A percentile compares a stretch with the other conserved stretches of the same genome.
phyloP scores from a whole-genome alignment of 2,888 invertebrate genomes.

The Troilus luridus region DNA sequence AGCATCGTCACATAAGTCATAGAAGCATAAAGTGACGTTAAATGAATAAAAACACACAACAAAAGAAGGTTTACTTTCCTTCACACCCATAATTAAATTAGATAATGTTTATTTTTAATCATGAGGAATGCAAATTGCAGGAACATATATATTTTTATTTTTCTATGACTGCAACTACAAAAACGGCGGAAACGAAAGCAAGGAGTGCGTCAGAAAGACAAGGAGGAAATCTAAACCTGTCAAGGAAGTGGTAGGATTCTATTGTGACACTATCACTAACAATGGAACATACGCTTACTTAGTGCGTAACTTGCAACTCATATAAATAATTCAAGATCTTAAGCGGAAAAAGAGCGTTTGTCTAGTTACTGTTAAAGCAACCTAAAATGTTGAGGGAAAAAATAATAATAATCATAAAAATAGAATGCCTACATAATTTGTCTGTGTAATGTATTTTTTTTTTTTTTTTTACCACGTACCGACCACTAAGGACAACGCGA shows the following conservation, averaged over 20 bases:
- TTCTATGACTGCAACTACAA: not conserved
- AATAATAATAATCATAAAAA: too few relatives aligned
- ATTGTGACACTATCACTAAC: not conserved
- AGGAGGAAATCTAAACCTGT: slow-evolving; percentile 1
- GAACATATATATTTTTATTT: not conserved
- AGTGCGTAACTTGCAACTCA: not conserved
- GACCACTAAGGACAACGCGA: too few relatives aligned
- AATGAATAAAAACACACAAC: not conserved
- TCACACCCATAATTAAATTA: too few relatives aligned
- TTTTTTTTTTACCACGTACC: too few relatives aligned
- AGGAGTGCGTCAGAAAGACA: not conserved
- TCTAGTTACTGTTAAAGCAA: too few relatives aligned
- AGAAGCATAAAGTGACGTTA: too few relatives aligned
- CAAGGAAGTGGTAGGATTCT: not conserved
- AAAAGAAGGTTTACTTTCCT: not conserved
- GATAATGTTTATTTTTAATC: not conserved
- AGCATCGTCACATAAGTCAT: too few relatives aligned
- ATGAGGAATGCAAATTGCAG: not conserved
- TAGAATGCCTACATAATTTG: too few relatives aligned
- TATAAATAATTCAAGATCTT: not conserved
- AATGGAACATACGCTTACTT: not conserved
- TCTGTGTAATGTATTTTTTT: too few relatives aligned
- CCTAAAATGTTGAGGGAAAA: too few relatives aligned
- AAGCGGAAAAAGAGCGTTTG: too few relatives aligned
- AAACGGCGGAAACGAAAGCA: not conserved